Evolutionary conservation across 92 coral and sea anemone genomes (phyloP).

Genomic region (Chrysogorgia sp.): DNA sequence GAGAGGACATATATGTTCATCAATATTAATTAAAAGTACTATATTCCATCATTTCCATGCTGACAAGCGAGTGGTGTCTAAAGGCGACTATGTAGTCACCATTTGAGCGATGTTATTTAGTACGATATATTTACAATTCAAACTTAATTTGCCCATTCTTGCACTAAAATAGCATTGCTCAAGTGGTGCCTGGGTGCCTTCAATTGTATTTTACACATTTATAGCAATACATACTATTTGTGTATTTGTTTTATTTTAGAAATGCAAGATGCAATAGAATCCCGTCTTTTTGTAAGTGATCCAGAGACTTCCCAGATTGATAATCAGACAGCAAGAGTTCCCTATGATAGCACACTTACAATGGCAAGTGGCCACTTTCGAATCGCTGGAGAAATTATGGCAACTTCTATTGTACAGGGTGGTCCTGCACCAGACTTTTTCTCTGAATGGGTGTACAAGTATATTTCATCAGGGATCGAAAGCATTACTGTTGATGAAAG

Average conservation of each 20-base stretch:
- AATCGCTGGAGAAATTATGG: slow-evolving; percentile 58
- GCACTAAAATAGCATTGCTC: not conserved
- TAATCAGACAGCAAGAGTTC: slow-evolving; percentile 21
- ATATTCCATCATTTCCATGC: too few relatives aligned
- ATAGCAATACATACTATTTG: too few relatives aligned
- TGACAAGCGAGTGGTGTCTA: too few relatives aligned
- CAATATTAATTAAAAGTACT: too few relatives aligned
- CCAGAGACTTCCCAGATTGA: slow-evolving; percentile 18
- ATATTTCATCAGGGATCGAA: slow-evolving; percentile 60
- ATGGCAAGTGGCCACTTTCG: slow-evolving; percentile 49
- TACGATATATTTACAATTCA: too few relatives aligned
- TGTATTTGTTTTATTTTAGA: slow-evolving; percentile 1
- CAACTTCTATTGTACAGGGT: too few relatives aligned
- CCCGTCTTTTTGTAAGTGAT: slow-evolving; percentile 21
- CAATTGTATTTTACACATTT: too few relatives aligned
- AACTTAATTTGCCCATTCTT: too few relatives aligned
- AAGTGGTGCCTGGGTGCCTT: not conserved
- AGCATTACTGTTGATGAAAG: slow-evolving; percentile 48
- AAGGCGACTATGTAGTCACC: too few relatives aligned
- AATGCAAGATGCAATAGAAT: slow-evolving; percentile 27
- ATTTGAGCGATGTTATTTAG: too few relatives aligned
- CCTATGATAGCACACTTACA: slow-evolving; percentile 22
- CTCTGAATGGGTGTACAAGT: slow-evolving; percentile 62
- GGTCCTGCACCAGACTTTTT: slow-evolving; percentile 64
- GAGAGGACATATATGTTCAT: too few relatives aligned